Evolutionary conservation across 2,113 vertebrate species (phyloP).

Genomic region (Alethe castanea): DNA sequence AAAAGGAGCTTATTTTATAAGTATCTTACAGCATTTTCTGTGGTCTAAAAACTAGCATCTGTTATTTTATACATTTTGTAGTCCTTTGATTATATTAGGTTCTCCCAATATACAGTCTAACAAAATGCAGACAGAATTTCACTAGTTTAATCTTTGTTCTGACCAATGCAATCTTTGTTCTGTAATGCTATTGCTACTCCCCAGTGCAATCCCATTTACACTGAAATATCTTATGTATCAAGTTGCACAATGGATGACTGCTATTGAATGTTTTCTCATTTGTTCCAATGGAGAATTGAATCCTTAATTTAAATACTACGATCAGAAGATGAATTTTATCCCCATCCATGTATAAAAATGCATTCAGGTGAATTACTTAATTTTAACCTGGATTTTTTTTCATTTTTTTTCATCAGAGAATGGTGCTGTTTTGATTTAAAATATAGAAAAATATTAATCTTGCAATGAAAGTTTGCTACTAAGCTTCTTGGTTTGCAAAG

Average conservation of each 20-base stretch:
- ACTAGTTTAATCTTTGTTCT: neutral
- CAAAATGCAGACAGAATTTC: neutral
- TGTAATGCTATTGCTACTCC: neutral
- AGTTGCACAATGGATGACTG: neutral
- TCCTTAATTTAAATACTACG: neutral
- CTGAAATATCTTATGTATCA: neutral
- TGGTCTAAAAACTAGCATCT: neutral
- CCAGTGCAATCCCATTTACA: neutral
- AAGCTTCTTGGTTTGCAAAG: neutral
- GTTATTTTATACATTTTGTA: neutral
- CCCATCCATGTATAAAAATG: neutral
- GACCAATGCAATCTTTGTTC: neutral
- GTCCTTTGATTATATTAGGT: neutral
- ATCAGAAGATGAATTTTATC: neutral
- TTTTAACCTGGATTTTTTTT: neutral
- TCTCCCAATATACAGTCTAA: neutral
- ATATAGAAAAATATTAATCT: neutral
- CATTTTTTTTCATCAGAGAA: neutral
- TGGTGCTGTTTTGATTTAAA: neutral
- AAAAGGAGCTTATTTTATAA: neutral
- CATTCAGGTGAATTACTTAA: neutral
- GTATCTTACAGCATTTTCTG: neutral
- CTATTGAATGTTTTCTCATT: neutral
- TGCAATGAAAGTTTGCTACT: neutral
- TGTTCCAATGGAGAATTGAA: neutral